A percentile compares a stretch with the other conserved stretches of the same genome.
phyloP scores from a whole-genome alignment of 2,888 invertebrate species.

The Amblyteles armatorius region DNA sequence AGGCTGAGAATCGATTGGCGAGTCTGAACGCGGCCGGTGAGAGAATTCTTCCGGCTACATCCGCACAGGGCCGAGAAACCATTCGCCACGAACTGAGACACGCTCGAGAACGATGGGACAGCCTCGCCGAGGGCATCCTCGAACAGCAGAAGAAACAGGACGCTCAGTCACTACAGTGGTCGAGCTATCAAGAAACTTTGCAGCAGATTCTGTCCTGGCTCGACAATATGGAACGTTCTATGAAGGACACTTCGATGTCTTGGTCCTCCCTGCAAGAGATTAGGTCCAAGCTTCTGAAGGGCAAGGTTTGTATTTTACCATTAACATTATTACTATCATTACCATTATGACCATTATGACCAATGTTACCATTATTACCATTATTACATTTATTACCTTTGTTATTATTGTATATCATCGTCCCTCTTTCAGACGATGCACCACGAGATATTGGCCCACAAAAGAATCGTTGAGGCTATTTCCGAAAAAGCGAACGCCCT shows the following conservation, averaged over 20 bases:
- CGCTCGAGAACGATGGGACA: slow-evolving; percentile 95
- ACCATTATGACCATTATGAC: too few relatives aligned
- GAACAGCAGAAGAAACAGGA: slow-evolving; percentile 95
- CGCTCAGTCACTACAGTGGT: slow-evolving; percentile 92
- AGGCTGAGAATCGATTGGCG: slow-evolving; percentile 92
- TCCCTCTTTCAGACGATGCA: slow-evolving; percentile 87
- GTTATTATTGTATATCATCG: too few relatives aligned
- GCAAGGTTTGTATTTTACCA: slow-evolving; percentile 86
- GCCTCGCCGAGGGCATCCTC: slow-evolving; percentile 92
- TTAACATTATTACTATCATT: too few relatives aligned
- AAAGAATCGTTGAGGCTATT: slow-evolving; percentile 95
- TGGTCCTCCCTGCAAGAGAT: slow-evolving; percentile 94
- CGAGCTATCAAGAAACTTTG: slow-evolving; percentile 94
- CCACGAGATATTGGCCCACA: slow-evolving; percentile 96
- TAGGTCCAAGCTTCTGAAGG: slow-evolving; percentile 92
- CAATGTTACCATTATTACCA: too few relatives aligned
- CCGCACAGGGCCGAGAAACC: slow-evolving; percentile 95
- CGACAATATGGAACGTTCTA: slow-evolving; percentile 92
- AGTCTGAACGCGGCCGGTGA: slow-evolving; percentile 93
- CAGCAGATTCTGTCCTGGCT: slow-evolving; percentile 94
- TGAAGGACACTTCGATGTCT: slow-evolving; percentile 90
- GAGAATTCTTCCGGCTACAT: slow-evolving; percentile 96
- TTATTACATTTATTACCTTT: too few relatives aligned
- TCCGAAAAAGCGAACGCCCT: slow-evolving; percentile 93
- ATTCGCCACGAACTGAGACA: slow-evolving; percentile 94